Evolutionary conservation across 2,888 invertebrate species (phyloP).

Genomic region (Pocota personata): DNA sequence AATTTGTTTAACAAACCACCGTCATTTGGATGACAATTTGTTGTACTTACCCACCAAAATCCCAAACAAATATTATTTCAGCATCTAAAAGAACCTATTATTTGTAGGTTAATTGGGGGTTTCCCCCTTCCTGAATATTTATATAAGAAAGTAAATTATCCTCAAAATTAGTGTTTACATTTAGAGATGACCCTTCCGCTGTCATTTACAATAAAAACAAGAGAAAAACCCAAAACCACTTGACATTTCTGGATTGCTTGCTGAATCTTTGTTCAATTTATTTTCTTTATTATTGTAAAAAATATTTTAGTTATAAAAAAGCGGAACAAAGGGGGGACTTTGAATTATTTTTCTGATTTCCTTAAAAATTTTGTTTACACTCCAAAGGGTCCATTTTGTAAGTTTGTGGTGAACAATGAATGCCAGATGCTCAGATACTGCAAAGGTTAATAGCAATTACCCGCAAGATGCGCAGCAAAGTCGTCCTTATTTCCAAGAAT

Average conservation of each 20-base stretch:
- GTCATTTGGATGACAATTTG: not conserved
- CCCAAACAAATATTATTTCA: conserved; percentile 20
- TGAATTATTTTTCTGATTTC: not conserved
- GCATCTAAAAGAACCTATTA: not conserved
- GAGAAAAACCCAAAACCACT: not conserved
- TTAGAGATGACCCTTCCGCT: not conserved
- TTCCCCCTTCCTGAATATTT: not conserved
- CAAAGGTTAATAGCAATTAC: not conserved
- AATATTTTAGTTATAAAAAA: not conserved
- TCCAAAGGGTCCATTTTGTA: not conserved
- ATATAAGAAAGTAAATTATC: not conserved
- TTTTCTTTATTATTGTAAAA: not conserved
- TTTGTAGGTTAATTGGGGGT: not conserved
- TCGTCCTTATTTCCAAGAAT: not conserved
- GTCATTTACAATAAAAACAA: not conserved
- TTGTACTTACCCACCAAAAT: not conserved
- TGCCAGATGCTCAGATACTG: not conserved
- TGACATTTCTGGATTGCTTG: not conserved
- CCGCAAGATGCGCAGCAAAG: not conserved
- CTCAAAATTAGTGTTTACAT: not conserved
- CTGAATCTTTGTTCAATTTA: not conserved
- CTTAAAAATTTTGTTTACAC: not conserved
- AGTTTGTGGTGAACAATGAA: not conserved
- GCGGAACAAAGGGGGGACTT: not conserved
- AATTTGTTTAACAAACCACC: not conserved